A percentile compares a stretch with the other conserved stretches of the same genome.
phyloP scores from a whole-genome alignment of 2,888 invertebrate genomes.

The Leistus spinibarbis region DNA sequence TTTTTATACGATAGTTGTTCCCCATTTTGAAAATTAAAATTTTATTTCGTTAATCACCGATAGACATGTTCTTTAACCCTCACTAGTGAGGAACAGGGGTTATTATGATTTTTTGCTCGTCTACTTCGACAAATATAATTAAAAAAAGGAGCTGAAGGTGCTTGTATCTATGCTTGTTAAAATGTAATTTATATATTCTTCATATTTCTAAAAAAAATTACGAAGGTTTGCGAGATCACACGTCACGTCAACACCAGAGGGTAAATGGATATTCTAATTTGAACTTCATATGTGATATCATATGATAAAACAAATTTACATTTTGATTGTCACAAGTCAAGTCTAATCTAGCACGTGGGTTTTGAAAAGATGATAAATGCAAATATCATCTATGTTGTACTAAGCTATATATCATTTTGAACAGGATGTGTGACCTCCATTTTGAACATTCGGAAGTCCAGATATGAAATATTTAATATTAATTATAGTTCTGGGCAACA shows the following conservation, averaged over 20 bases:
- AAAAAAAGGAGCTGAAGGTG: too few species aligned
- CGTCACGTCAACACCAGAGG: too few species aligned
- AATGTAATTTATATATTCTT: too few species aligned
- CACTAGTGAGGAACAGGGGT: not conserved
- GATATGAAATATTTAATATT: not conserved
- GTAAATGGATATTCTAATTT: too few species aligned
- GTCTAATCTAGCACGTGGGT: not conserved
- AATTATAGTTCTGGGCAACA: not conserved
- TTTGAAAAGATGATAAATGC: not conserved
- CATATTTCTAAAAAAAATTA: too few species aligned
- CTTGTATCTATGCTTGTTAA: too few species aligned
- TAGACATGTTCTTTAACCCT: not conserved
- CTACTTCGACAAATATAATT: too few species aligned
- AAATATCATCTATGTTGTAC: not conserved
- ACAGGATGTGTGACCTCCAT: not conserved
- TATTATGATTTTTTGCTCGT: too few species aligned
- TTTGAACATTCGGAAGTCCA: not conserved
- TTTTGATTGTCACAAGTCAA: not conserved
- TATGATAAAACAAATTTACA: not conserved
- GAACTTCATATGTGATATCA: too few species aligned
- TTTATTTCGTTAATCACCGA: not conserved
- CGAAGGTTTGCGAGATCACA: too few species aligned
- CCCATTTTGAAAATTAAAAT: not conserved
- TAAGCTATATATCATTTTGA: not conserved
- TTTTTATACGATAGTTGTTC: not conserved